Base-by-base conservation (phyloP, 2,113 vertebrate genomes). In the Phoxinus phoxinus region DNA sequence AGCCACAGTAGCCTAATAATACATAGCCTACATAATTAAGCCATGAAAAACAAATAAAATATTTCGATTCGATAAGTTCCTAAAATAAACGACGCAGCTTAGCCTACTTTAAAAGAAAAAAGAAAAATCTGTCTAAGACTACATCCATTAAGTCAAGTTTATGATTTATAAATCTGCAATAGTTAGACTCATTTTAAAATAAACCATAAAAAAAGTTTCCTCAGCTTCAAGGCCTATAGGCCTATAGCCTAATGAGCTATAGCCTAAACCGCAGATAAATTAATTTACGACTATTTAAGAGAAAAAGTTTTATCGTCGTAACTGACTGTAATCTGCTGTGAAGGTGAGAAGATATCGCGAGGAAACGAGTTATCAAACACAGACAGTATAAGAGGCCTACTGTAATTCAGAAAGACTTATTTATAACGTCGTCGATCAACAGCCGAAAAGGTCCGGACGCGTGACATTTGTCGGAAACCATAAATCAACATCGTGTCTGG, bases 391-490 rank as follows among this genome's bases (percentile, higher is more conserved):
- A 21, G 51, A 78, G 30, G 32, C 32, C 48, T 83, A 77, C 65
- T 71, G 76, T 88, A 78, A 86, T 71, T 72, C 75, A 86, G 44
- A 81, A 76, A 63, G 44, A 86, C 61, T 46, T 85, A 90, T 90
- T 90, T 90, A 88, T 86, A 86, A 58, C 56, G 58, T 65, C 41
- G 75, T 83, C 84, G 75, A 81, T 90, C 87, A 85, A 65, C 67
- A 32, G 46, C 48, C 51, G 25, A 61, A 58, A 27, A 82, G 86
- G 56, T 87, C 87, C 63, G 87, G 77, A 86, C 88, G 86, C 88
- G 85, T 90, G 88, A 77, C 86, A 71, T 77, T 78, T 87, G 89
- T 88, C 89, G 88, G 89, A 90, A 89, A 87, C 79, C 13, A 85
- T 90, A 87, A 85, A 88, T 90, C 85, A 30, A n/a, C 53, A 79